Evolutionary conservation across 2,888 invertebrate species (phyloP).

Genomic region (Venustoraphidia nigricollis): DNA sequence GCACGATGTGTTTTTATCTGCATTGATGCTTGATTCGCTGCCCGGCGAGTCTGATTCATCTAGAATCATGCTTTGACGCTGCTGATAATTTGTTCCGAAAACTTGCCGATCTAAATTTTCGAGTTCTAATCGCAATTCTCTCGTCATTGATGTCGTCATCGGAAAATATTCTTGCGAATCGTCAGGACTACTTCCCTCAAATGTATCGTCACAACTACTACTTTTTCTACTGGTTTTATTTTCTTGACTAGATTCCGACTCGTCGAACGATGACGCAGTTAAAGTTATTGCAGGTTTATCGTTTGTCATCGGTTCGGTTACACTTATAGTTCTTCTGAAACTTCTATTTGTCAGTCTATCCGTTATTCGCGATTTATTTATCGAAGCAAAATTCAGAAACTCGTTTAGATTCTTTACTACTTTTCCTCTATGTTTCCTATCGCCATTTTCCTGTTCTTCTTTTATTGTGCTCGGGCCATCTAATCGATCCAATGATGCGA

Average conservation of each 20-base stretch:
- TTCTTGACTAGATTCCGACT: conserved; percentile 29
- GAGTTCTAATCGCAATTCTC: conserved; percentile 64
- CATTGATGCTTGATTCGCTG: conserved; percentile 7
- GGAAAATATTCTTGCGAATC: conserved; percentile 74
- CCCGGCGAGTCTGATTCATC: conserved; percentile 9
- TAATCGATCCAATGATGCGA: conserved; percentile 41
- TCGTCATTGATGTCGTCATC: conserved; percentile 75
- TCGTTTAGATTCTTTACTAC: conserved; percentile 70
- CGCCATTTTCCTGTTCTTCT: conserved; percentile 26
- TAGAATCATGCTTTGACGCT: conserved; percentile 13
- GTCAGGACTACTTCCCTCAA: conserved; percentile 56
- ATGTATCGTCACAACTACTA: conserved; percentile 22
- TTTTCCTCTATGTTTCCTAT: conserved; percentile 28
- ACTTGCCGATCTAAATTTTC: conserved; percentile 75
- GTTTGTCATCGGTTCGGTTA: conserved; percentile 21
- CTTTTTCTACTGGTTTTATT: conserved; percentile 21
- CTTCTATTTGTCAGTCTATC: conserved; percentile 18
- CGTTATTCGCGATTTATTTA: conserved; percentile 42
- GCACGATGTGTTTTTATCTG: conserved; percentile 11
- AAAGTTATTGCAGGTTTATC: conserved; percentile 31
- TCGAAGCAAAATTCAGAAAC: conserved; percentile 61
- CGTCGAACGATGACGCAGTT: conserved; percentile 30
- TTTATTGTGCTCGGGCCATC: conserved; percentile 26
- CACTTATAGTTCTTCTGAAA: conserved; percentile 18
- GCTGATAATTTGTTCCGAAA: conserved; percentile 40